Evolutionary conservation across 2,888 invertebrate genomes (phyloP), one percentile per base, ranked within the genome.

Genomic region (Pyrochroa serraticornis): DNA sequence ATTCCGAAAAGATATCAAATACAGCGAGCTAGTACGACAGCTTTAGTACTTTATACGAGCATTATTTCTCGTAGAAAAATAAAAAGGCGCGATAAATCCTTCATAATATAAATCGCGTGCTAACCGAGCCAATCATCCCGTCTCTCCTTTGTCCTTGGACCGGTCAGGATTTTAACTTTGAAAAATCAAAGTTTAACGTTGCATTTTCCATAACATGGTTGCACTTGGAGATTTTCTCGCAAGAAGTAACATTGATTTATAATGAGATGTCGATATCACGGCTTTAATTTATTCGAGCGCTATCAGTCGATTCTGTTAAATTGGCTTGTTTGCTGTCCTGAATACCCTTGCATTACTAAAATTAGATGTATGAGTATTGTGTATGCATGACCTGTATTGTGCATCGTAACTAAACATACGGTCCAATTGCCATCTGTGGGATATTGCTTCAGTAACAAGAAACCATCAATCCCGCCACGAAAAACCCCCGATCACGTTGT

Each of bases 241-340:
- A 62, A 47, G 58, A 57, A 57, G 52, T 68, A 64, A 54, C 59
- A 58, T 65, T 66, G 65, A 71, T 72, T 69, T 72, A 71, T 72
- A 68, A 66, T 63, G 62, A 66, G 62, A 54, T 53, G 48, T 65
- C 64, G 66, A 68, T 69, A 66, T 55, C 62, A 60, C 57, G 55
- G 54, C 56, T 57, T 68, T 73, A 73, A 75, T 74, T 73, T 75
- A 75, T 75, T 74, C 74, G 60, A 48, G 66, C 62, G 66, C 64
- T 63, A 60, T 69, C 68, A 73, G 66, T 69, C 72, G 71, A 74
- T 75, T 75, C 75, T 74, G 75, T 75, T 75, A 75, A 74, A 75
- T 71, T 68, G 72, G 70, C 73, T 74, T 73, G 74, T 75, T 73
- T 72, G 72, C 70, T 63, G 68, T 71, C 67, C 68, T 64, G 70